Conservation (phyloP, 2,888 invertebrate species). For the Meliscaeva auricollis region DNA sequence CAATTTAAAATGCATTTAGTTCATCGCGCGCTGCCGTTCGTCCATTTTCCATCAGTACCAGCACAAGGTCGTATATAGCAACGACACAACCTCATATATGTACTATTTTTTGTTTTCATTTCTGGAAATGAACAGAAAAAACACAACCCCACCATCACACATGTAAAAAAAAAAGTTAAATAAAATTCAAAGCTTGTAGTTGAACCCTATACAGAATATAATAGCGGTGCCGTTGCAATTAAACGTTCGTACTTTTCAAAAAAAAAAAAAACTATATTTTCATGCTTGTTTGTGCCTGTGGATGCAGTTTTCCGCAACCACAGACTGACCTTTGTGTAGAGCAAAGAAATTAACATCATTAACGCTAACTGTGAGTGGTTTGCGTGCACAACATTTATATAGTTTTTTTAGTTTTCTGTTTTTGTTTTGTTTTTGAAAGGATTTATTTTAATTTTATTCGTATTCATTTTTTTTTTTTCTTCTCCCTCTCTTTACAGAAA, state of each 20-base stretch:
- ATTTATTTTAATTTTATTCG: slow-evolving; percentile 23
- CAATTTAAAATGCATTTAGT: slow-evolving; percentile 47
- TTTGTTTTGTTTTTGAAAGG: not conserved
- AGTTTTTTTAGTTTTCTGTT: not conserved
- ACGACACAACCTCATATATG: slow-evolving; percentile 2
- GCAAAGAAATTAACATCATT: slow-evolving; percentile 46
- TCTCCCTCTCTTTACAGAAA: slow-evolving; percentile 88
- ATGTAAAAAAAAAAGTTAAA: slow-evolving; percentile 24
- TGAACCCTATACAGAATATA: not conserved
- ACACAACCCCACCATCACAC: not conserved
- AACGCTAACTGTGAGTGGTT: slow-evolving; percentile 31
- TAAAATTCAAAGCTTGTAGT: slow-evolving; percentile 18
- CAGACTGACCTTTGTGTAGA: slow-evolving; percentile 50
- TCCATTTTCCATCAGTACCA: slow-evolving; percentile 35
- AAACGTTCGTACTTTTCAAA: slow-evolving; percentile 46
- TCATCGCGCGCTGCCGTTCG: slow-evolving; percentile 21
- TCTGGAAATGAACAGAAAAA: slow-evolving; percentile 18
- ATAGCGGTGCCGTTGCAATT: slow-evolving; percentile 50
- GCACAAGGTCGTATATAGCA: slow-evolving; percentile 41
- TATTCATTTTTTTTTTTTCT: slow-evolving; percentile 20
- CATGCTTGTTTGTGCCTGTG: no score
- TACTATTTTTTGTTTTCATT: not conserved
- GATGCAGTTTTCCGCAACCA: slow-evolving; percentile 47
- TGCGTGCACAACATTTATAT: slow-evolving; percentile 13
- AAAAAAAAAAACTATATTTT: slow-evolving; percentile 6